Percentiles rank a stretch among this genome's conserved stretches.
phyloP scores from a whole-genome alignment of 2,797 vertebrate species.

The Sebastes minor region DNA sequence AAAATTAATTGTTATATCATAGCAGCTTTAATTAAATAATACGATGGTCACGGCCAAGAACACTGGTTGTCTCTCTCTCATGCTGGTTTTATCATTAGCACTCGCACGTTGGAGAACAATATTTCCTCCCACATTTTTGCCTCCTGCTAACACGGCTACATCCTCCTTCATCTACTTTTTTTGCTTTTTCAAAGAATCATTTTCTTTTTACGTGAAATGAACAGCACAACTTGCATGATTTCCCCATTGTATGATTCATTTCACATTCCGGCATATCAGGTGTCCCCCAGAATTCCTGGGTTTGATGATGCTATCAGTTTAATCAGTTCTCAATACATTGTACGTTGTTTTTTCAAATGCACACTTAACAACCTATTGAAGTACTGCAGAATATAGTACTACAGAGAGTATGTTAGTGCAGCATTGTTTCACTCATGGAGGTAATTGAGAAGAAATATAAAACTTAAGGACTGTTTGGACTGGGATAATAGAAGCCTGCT shows the following conservation, averaged over 20 bases:
- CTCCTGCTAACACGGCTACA: neutral
- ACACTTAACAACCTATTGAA: neutral
- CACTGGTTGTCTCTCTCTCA: neutral
- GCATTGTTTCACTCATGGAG: neutral
- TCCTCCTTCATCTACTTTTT: neutral
- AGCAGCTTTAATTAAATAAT: constrained; percentile 18
- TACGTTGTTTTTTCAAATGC: neutral
- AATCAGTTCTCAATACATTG: neutral
- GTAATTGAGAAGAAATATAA: neutral
- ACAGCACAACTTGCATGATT: constrained; percentile 4
- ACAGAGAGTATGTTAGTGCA: neutral
- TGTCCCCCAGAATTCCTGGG: neutral
- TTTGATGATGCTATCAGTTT: neutral
- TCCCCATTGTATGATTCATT: constrained; percentile 12
- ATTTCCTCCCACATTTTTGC: neutral
- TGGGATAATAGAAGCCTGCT: neutral
- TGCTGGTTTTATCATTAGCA: constrained; percentile 6
- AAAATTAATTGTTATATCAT: constrained; percentile 8
- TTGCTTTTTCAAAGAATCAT: neutral
- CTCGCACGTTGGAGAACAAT: neutral
- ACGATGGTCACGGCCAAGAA: neutral
- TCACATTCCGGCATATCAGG: neutral
- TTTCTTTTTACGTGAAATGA: neutral
- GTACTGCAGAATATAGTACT: neutral
- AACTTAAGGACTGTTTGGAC: constrained; percentile 3